Percentiles rank a stretch among this genome's conserved stretches.
These are phyloP conservation scores for Dromius quadrimaculatus DNA, from an alignment of 2,888 invertebrate species.

Conservation along the genomic window DNA sequence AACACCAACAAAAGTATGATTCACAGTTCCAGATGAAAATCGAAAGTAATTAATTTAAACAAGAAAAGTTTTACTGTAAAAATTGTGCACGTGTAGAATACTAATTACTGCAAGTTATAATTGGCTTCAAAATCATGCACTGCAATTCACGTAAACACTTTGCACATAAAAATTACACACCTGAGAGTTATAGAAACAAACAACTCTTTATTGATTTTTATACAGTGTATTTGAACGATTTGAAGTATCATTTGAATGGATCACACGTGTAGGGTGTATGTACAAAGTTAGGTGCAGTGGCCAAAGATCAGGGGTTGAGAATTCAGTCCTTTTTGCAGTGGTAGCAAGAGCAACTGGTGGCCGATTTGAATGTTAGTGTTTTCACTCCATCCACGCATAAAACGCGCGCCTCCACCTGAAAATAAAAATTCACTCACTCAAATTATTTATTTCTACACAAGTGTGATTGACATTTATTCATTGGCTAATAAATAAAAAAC, in stretches of 20 bases:
- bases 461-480: too few relatives aligned
- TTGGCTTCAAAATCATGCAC: conserved; percentile 8
- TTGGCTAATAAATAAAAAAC: too few relatives aligned
- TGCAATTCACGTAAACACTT: neutral
- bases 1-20: conserved; percentile 6
- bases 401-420: conserved; percentile 80
- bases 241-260: conserved; percentile 44
- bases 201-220: conserved; percentile 51
- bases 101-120: conserved; percentile 40
- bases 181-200: conserved; percentile 47
- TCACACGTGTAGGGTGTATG: conserved; percentile 40
- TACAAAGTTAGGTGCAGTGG: conserved; percentile 39
- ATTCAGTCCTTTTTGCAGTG: conserved; percentile 83
- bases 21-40: neutral
- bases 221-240: conserved; percentile 51
- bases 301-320: neutral
- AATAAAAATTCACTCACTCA: too few relatives aligned
- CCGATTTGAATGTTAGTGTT: conserved; percentile 85
- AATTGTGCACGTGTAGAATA: neutral
- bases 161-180: conserved; percentile 34
- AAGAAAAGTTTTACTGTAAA: conserved; percentile 5
- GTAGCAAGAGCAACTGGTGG: conserved; percentile 85
- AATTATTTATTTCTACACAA: too few relatives aligned
- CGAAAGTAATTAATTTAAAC: conserved; percentile 21
- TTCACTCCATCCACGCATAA: conserved; percentile 83